Conservation (phyloP, 2,797 vertebrate genomes). For the Borostomias antarcticus region DNA sequence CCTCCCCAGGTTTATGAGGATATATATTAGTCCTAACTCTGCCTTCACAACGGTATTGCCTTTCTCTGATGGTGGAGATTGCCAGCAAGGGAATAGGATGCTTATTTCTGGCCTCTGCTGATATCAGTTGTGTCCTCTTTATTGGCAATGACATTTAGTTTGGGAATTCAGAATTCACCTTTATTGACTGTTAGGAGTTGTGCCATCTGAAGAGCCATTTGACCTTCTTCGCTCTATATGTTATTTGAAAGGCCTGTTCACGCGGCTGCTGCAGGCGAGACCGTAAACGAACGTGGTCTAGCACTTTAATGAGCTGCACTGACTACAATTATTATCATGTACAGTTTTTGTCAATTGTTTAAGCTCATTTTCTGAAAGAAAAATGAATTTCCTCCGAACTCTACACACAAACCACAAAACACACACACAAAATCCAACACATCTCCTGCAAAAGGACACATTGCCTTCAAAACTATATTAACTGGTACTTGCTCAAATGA, state of each 20-base stretch:
- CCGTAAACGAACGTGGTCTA: no score
- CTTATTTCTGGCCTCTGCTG: constrained; percentile 18
- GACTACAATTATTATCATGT: no score
- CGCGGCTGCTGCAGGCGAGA: no score
- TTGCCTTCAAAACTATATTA: no score
- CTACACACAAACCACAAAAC: no score
- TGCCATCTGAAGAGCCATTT: not conserved
- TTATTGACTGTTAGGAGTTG: constrained; percentile 5
- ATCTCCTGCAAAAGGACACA: no score
- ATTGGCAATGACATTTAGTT: constrained; percentile 29
- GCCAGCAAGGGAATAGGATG: constrained; percentile 26
- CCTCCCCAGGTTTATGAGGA: constrained; percentile 62
- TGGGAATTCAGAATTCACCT: constrained; percentile 18
- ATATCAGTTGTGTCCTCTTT: constrained; percentile 24
- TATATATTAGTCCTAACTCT: constrained; percentile 50
- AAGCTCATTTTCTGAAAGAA: no score
- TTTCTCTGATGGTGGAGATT: constrained; percentile 42
- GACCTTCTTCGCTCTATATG: not conserved
- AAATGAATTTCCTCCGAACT: no score
- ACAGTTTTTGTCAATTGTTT: no score
- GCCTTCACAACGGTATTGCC: constrained; percentile 39
- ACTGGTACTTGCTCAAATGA: no score
- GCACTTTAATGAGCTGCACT: no score
- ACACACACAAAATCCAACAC: no score
- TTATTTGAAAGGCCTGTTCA: not conserved